Conservation (phyloP, 2,113 vertebrate species). For the Lota lota region DNA sequence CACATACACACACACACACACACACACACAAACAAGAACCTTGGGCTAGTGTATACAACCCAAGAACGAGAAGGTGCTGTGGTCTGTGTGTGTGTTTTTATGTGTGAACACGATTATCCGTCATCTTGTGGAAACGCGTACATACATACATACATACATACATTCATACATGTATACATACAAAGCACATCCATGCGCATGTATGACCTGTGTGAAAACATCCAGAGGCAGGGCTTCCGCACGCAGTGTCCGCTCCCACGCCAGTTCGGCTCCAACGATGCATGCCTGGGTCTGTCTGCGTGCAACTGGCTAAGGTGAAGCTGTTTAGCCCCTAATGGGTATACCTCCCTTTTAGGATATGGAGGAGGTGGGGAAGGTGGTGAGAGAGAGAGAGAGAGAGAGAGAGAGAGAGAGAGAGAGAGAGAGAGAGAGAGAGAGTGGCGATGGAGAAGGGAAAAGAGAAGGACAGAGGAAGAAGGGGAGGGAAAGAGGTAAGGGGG, state of each 20-base stretch:
- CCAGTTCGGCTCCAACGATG: too few species aligned
- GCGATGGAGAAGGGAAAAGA: neutral
- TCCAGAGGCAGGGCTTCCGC: too few species aligned
- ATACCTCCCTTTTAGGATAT: constrained; percentile 21
- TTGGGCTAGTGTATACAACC: constrained; percentile 3
- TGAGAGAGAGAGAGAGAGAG: neutral
- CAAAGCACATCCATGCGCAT: neutral
- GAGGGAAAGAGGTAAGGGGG: neutral
- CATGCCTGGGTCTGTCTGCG: too few species aligned
- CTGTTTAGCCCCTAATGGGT: constrained; percentile 45
- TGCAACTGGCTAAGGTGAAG: constrained; percentile 40
- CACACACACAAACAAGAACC: neutral
- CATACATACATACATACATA: constrained; percentile 11
- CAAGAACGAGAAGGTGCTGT: neutral
- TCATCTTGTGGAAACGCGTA: too few species aligned
- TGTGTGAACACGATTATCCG: neutral
- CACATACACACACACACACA: too few species aligned
- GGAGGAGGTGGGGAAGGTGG: too few species aligned
- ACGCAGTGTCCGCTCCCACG: too few species aligned
- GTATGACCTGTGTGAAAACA: neutral
- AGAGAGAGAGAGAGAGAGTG: neutral
- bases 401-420: neutral
- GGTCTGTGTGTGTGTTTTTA: constrained; percentile 28
- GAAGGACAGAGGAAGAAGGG: neutral
- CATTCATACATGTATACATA: constrained; percentile 17